Evolutionary conservation across 2,888 invertebrate genomes (phyloP).

Genomic region (Scaeva pyrastri): DNA sequence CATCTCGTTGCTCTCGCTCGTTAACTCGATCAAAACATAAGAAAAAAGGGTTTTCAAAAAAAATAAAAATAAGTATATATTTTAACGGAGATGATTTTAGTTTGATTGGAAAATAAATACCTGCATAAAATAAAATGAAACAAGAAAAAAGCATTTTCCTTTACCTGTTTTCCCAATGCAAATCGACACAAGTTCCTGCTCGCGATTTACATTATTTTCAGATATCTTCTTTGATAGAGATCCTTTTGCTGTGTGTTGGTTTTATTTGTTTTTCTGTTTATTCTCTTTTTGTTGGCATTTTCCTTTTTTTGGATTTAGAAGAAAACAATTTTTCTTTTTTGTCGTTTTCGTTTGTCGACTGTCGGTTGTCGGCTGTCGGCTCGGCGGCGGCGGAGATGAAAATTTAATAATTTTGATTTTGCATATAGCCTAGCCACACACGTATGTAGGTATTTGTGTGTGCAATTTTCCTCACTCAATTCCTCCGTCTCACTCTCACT

Average conservation of each 20-base stretch:
- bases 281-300: constrained; percentile 22
- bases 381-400: background rate
- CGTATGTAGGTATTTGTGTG: constrained; percentile 4
- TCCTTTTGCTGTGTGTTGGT: constrained; percentile 7
- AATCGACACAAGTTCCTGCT: constrained; percentile 64
- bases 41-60: constrained; percentile 11
- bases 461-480: constrained; percentile 44
- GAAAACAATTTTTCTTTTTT: constrained; percentile 10
- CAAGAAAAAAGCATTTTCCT: constrained; percentile 5
- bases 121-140: constrained; percentile 10
- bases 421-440: constrained; percentile 41
- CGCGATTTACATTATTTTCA: constrained; percentile 56
- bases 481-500: constrained; percentile 36
- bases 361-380: background rate
- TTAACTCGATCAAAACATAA: constrained; percentile 38
- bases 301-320: constrained; percentile 3
- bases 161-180: constrained; percentile 51
- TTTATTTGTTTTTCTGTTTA: background rate
- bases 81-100: constrained; percentile 1
- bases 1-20: background rate
- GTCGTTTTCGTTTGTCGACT: constrained; percentile 4
- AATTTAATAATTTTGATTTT: constrained; percentile 70
- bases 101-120: constrained; percentile 11
- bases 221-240: constrained; percentile 2
- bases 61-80: too few relatives aligned